Evolutionary conservation across 2,113 vertebrate species (phyloP).

Genomic region (Malurus melanocephalus): DNA sequence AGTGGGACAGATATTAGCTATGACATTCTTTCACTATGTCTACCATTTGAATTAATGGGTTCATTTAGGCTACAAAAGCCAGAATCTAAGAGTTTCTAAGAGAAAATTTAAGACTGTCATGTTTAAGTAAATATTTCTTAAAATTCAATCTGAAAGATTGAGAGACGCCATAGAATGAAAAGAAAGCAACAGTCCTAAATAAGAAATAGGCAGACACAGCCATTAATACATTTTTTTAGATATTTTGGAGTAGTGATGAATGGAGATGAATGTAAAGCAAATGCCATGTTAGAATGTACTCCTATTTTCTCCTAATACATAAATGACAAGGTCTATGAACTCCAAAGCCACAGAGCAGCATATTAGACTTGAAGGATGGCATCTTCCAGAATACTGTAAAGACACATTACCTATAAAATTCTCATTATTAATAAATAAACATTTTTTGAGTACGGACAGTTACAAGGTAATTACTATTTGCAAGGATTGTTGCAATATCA

Average conservation of each 20-base stretch:
- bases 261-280: neutral
- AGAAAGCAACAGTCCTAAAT: neutral
- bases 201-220: neutral
- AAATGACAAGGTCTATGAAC: neutral
- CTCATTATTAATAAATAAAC: neutral
- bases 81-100: neutral
- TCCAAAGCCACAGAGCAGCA: neutral
- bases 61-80: neutral
- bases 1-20: neutral
- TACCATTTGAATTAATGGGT: neutral
- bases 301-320: neutral
- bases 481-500: neutral
- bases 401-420: neutral
- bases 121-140: neutral
- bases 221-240: neutral
- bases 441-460: neutral
- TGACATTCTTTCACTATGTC: neutral
- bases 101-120: neutral
- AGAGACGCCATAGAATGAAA: neutral
- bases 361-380: neutral
- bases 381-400: neutral
- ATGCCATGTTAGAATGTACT: neutral
- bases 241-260: neutral
- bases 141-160: neutral
- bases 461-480: neutral